A percentile compares a stretch with the other conserved stretches of the same genome.
These are phyloP conservation scores for Cabera pusaria DNA, from an alignment of 2,888 invertebrate species.

Conservation along the genomic window DNA sequence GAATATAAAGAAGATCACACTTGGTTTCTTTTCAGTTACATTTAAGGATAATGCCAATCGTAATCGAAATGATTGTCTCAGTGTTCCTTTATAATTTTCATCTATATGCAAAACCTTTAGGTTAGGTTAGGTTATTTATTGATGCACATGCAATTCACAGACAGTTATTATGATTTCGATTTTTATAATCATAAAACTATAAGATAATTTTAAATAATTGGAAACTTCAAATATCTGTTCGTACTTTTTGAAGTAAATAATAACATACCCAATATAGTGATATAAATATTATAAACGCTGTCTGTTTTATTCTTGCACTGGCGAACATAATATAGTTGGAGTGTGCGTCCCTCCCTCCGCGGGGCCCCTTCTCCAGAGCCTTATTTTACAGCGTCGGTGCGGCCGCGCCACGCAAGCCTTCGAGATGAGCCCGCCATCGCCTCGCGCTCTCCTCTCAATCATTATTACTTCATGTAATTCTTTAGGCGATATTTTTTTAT, in stretches of 20 bases:
- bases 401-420: constrained; percentile 63
- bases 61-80: too few species aligned
- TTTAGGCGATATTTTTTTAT: constrained; percentile 69
- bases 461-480: constrained; percentile 81
- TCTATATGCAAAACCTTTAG: too few species aligned
- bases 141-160: too few species aligned
- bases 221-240: too few species aligned
- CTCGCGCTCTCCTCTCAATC: constrained; percentile 65
- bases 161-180: too few species aligned
- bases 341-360: constrained; percentile 30
- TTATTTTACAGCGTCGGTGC: constrained; percentile 43
- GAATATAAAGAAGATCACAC: constrained; percentile 1
- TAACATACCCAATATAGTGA: too few species aligned
- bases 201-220: too few species aligned
- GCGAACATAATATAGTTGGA: constrained; percentile 9
- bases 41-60: too few species aligned
- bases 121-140: too few species aligned
- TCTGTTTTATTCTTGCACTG: constrained; percentile 28
- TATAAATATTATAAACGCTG: constrained; percentile 35
- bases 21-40: neutral
- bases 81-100: too few species aligned
- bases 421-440: constrained; percentile 70
- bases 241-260: too few species aligned
- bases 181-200: too few species aligned
- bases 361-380: constrained; percentile 29